Evolutionary conservation across 2,888 invertebrate species (phyloP).

Genomic region (Allygus modestus): DNA sequence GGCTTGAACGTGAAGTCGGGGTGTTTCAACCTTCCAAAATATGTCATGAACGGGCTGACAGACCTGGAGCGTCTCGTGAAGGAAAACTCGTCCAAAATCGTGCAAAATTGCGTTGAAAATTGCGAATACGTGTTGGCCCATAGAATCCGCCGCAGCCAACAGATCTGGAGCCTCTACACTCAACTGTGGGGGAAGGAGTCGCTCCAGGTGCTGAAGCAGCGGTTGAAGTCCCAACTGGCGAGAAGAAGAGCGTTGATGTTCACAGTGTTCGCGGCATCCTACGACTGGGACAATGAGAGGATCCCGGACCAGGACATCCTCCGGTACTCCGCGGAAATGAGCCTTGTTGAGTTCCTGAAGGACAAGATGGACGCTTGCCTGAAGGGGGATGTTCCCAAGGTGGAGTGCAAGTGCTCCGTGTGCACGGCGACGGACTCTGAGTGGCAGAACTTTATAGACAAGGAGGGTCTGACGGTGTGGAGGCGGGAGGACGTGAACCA

Average conservation of each 20-base stretch:
- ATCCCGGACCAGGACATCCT: constrained; percentile 78
- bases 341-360: constrained; percentile 64
- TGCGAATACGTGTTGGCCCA: constrained; percentile 75
- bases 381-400: not conserved
- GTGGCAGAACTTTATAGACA: constrained; percentile 89
- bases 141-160: constrained; percentile 79
- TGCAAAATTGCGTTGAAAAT: not conserved
- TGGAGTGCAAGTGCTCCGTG: not conserved
- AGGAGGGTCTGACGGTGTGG: constrained; percentile 90
- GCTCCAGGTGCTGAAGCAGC: constrained; percentile 68
- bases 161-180: constrained; percentile 80
- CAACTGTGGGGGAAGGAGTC: constrained; percentile 78
- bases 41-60: not conserved
- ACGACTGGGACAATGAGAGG: constrained; percentile 81
- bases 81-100: not conserved
- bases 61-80: not conserved
- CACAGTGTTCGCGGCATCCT: constrained; percentile 77
- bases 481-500: constrained; percentile 80
- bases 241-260: constrained; percentile 76
- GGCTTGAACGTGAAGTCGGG: not conserved
- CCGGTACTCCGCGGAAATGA: constrained; percentile 70
- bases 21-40: not conserved
- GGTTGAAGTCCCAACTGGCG: constrained; percentile 72
- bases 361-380: constrained; percentile 52
- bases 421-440: constrained; percentile 47